Evolutionary conservation across 35 echinoderm and acorn worm genomes (phyloP).

Genomic region (Nesometra sesokonis): DNA sequence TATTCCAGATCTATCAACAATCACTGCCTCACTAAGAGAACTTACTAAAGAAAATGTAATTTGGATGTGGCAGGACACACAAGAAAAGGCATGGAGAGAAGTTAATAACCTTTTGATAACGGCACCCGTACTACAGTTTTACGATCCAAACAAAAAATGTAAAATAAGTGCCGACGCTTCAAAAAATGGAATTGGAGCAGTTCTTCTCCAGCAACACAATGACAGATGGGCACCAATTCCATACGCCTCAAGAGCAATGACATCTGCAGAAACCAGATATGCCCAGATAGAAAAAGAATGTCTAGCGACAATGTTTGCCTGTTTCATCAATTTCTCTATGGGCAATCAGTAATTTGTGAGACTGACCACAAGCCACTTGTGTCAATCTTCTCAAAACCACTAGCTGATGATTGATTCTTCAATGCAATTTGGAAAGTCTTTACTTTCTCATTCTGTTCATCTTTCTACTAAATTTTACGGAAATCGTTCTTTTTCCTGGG

Average conservation of each 20-base stretch:
- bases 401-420: too few relatives aligned
- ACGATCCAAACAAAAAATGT: not conserved
- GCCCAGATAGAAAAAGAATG: slow-evolving; percentile 28
- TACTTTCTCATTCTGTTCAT: too few relatives aligned
- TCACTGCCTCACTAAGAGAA: slow-evolving; percentile 2
- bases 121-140: slow-evolving; percentile 1
- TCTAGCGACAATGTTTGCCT: slow-evolving; percentile 11
- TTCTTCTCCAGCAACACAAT: slow-evolving; percentile 19
- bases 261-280: slow-evolving; percentile 7
- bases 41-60: not conserved
- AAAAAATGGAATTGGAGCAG: slow-evolving; percentile 4
- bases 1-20: slow-evolving; percentile 20
- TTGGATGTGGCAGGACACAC: not conserved
- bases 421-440: too few relatives aligned
- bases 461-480: too few relatives aligned
- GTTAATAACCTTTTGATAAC: not conserved
- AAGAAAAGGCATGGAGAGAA: not conserved
- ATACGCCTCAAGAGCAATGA: slow-evolving; percentile 17
- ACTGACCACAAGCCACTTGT: slow-evolving; percentile 21
- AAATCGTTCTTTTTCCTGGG: too few relatives aligned
- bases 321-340: slow-evolving; percentile 36
- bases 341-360: slow-evolving; percentile 6
- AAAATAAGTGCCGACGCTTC: too few relatives aligned
- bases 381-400: not conserved
- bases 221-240: not conserved